These are phyloP conservation scores for Chlorodrepanis virens DNA, from an alignment of 2,113 vertebrate genomes.

Conservation along the genomic window DNA sequence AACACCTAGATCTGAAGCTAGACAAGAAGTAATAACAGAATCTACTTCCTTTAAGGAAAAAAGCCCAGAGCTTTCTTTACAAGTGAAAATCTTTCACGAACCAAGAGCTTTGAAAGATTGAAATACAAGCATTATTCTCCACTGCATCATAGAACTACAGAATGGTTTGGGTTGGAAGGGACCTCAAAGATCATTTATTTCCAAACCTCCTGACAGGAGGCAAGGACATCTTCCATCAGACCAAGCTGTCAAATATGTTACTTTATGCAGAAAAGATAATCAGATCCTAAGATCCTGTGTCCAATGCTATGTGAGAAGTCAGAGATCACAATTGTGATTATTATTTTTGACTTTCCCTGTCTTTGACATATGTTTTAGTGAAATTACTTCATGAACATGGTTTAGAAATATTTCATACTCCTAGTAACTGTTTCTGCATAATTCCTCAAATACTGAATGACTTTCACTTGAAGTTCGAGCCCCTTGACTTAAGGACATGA, in stretches of 20 bases:
- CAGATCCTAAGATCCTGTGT: neutral
- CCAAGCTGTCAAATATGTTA: neutral
- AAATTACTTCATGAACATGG: neutral
- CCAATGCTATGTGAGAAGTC: neutral
- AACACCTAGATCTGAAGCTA: neutral
- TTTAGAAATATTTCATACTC: neutral
- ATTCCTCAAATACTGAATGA: neutral
- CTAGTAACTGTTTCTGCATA: neutral
- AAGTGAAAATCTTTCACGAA: neutral
- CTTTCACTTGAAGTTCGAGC: neutral
- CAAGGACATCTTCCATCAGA: neutral
- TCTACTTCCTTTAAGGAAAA: neutral
- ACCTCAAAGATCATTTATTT: neutral
- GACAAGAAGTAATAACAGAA: neutral
- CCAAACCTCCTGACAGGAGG: neutral
- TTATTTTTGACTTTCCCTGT: neutral
- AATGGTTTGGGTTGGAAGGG: neutral
- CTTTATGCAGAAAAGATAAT: neutral
- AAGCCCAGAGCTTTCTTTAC: neutral
- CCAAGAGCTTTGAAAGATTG: neutral
- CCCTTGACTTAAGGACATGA: neutral
- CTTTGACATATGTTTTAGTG: neutral
- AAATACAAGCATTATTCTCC: neutral
- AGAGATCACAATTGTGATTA: neutral
- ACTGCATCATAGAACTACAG: neutral